Base-by-base conservation (phyloP, 1,140 invertebrate species). In the Pogonomyrmex barbatus region DNA sequence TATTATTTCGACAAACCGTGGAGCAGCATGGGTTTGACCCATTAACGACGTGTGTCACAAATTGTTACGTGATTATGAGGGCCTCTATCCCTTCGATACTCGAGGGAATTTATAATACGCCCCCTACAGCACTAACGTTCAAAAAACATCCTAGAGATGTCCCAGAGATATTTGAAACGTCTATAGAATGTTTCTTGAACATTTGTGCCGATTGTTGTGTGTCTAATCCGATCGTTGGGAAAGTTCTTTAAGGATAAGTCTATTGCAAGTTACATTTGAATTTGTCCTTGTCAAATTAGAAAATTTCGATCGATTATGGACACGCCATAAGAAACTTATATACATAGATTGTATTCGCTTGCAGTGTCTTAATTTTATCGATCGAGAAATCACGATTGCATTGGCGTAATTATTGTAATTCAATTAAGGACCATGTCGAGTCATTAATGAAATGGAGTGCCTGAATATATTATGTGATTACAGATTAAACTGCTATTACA, bases 391-490 rank as follows among this genome's bases (percentile, higher is more conserved):
- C 63, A 24, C 2, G 17, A 68, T 9, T 10, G 4, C 17, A 68
- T 47, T 9, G 62, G 3, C 12, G 24, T 56, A 33, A 81, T 81
- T 81, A 70, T 58, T 81, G 78, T 65, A 54, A 81, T 50, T 70
- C 39, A 70, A 70, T 81, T 70, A 70, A 30, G 12, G 6, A 54
- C n/a, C 70, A 54, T 2, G 14, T 47, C 50, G 6, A 81, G 14
- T 70, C 50, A 81, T 81, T 81, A 70, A 68, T 81, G 78, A 81
- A 81, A 70, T 81, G 65, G 24, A 56, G 30, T 47, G 17, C 14
- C 45, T 78, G 63, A 81, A 81, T 70, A 70, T 81, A 70, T 70
- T 70, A 70, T 54, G 12, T 63, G 50, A 81, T 79, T 79, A 68
- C 68, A 70, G 78, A 81, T 81, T 81, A 81, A 81, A 70, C 63